phyloP scores from a whole-genome alignment of 2,888 invertebrate genomes.

The Sinohyriopsis cumingii region DNA sequence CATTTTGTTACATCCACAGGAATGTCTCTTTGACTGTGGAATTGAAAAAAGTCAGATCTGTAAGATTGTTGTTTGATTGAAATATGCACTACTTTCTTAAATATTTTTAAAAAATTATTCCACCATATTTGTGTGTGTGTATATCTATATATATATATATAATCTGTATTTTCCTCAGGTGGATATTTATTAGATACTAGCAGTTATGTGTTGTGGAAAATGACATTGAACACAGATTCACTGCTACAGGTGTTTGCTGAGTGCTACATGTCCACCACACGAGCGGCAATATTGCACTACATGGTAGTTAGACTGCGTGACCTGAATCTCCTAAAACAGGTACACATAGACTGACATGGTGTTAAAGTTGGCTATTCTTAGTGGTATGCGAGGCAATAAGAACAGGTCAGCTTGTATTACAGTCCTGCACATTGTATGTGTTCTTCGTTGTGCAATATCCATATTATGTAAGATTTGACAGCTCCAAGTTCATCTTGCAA shows the following conservation, averaged over 20 bases:
- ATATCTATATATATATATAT: too few species aligned
- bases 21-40: constrained; percentile 17
- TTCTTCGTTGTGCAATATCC: too few species aligned
- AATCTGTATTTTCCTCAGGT: constrained; percentile 16
- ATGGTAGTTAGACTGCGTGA: constrained; percentile 85
- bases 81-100: too few species aligned
- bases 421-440: too few species aligned
- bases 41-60: too few species aligned
- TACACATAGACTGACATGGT: constrained; percentile 62
- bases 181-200: constrained; percentile 36
- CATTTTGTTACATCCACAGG: constrained; percentile 3
- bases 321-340: constrained; percentile 83
- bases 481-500: too few species aligned
- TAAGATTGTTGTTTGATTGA: too few species aligned
- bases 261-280: constrained; percentile 53
- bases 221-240: constrained; percentile 39
- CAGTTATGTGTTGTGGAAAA: constrained; percentile 47
- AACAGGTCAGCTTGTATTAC: too few species aligned
- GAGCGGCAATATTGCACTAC: constrained; percentile 85
- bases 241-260: constrained; percentile 48
- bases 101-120: too few species aligned
- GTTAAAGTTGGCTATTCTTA: too few species aligned
- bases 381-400: too few species aligned
- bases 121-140: too few species aligned
- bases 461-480: neutral